phyloP scores from a whole-genome alignment of 2,113 vertebrate genomes.

The Rhinopomastus cyanomelas region DNA sequence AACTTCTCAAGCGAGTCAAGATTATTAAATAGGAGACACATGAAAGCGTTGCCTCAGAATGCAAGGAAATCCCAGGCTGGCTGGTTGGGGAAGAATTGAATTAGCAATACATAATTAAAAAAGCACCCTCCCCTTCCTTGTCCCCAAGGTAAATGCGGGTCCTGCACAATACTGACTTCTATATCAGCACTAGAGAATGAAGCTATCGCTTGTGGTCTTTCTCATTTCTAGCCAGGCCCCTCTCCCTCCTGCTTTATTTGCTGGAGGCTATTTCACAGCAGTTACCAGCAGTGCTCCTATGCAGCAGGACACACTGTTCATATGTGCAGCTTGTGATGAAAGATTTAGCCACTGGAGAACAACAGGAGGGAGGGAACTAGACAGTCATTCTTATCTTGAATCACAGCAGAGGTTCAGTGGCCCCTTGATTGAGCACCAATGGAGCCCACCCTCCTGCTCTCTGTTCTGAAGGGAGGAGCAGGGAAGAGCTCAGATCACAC shows the following conservation, averaged over 20 bases:
- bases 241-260: not conserved
- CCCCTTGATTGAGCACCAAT: not conserved
- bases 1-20: conserved; percentile 36
- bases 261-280: conserved; percentile 23
- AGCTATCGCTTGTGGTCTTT: not conserved
- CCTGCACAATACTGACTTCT: not conserved
- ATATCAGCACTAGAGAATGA: conserved; percentile 4
- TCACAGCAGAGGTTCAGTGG: not conserved
- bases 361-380: not conserved
- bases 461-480: not conserved
- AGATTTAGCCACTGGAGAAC: conserved; percentile 22
- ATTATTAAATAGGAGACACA: conserved; percentile 21
- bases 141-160: not conserved
- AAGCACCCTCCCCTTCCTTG: not conserved
- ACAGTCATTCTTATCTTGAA: not conserved
- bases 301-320: not conserved
- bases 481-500: not conserved
- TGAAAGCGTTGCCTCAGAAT: conserved; percentile 44
- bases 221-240: not conserved
- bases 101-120: conserved; percentile 29
- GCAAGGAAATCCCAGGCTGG: conserved; percentile 34
- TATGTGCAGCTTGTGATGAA: not conserved
- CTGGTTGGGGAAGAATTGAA: conserved; percentile 31
- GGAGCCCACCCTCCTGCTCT: not conserved
- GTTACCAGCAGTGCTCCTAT: not conserved